A percentile compares a stretch with the other conserved stretches of the same genome.
phyloP scores from a whole-genome alignment of 1,140 invertebrate species.

The Orius insidiosus region DNA sequence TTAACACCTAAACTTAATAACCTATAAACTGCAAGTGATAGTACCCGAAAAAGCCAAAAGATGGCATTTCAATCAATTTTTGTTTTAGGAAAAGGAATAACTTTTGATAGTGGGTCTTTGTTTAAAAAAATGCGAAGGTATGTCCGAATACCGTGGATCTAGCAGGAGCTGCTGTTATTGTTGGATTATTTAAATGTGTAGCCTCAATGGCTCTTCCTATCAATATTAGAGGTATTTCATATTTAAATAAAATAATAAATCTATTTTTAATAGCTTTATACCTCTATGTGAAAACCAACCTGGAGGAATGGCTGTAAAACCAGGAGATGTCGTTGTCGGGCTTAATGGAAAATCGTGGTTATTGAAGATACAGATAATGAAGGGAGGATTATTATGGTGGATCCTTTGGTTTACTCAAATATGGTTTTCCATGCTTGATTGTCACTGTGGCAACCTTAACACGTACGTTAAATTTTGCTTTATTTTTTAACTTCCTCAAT shows the following conservation, averaged over 20 bases:
- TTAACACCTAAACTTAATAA: background rate
- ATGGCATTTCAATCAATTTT: background rate
- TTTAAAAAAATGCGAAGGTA: conserved; percentile 48
- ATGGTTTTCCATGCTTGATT: conserved; percentile 36
- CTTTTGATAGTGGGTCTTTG: conserved; percentile 80
- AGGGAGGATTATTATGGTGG: conserved; percentile 37
- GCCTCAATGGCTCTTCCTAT: conserved; percentile 49
- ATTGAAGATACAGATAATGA: conserved; percentile 44
- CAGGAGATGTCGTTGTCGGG: conserved; percentile 64
- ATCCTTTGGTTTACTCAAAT: conserved; percentile 34
- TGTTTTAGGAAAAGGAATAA: conserved; percentile 56
- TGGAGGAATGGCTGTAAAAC: conserved; percentile 64
- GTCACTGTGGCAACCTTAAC: conserved; percentile 47
- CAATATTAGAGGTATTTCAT: conserved; percentile 50
- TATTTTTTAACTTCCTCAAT: background rate
- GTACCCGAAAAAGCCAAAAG: background rate
- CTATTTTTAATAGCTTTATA: conserved; percentile 25
- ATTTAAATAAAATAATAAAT: background rate
- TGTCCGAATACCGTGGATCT: conserved; percentile 79
- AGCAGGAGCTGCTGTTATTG: conserved; percentile 67
- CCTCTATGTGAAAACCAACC: conserved; percentile 78
- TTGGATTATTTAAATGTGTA: conserved; percentile 47
- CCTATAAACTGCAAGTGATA: background rate
- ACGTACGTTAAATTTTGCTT: conserved; percentile 17
- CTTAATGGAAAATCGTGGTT: conserved; percentile 64